Percentiles rank a stretch among this genome's conserved stretches.
Evolutionary conservation across 2,113 vertebrate genomes (phyloP).

Genomic region (Quiscalus mexicanus): DNA sequence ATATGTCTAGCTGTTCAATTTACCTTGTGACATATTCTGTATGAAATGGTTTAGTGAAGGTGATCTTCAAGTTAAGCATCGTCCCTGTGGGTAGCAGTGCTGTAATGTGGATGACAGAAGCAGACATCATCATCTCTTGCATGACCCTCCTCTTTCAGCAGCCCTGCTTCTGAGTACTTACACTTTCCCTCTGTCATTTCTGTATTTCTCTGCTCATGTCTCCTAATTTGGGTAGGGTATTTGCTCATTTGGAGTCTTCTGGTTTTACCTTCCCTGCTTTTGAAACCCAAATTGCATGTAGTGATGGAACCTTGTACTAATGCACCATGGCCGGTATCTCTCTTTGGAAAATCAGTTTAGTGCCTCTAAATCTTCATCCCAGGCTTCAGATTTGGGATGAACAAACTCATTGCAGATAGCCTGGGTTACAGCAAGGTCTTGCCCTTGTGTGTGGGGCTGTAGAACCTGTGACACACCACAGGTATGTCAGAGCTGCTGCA

Average conservation of each 20-base stretch:
- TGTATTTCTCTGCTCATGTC: not conserved
- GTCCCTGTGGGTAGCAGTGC: not conserved
- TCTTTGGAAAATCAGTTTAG: not conserved
- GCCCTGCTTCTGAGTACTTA: not conserved
- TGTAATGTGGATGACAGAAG: not conserved
- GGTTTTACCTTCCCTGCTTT: not conserved
- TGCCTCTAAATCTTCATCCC: not conserved
- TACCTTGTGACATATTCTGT: constrained; percentile 49
- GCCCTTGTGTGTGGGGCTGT: not conserved
- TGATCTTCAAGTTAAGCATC: constrained; percentile 25
- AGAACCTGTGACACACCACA: not conserved
- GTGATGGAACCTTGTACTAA: not conserved
- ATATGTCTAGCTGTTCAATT: constrained; percentile 36
- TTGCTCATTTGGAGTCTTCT: not conserved
- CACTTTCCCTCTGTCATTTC: not conserved
- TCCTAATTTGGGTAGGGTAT: not conserved
- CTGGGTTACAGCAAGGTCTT: not conserved
- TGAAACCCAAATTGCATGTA: not conserved
- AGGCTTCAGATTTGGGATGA: not conserved
- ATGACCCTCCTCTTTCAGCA: not conserved
- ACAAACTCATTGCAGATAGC: not conserved
- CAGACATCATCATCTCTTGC: not conserved
- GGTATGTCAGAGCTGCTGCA: not conserved
- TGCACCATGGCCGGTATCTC: not conserved
- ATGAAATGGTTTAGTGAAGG: constrained; percentile 7